Conservation (phyloP, 2,888 invertebrate genomes). For the Blastobasis adustella region DNA sequence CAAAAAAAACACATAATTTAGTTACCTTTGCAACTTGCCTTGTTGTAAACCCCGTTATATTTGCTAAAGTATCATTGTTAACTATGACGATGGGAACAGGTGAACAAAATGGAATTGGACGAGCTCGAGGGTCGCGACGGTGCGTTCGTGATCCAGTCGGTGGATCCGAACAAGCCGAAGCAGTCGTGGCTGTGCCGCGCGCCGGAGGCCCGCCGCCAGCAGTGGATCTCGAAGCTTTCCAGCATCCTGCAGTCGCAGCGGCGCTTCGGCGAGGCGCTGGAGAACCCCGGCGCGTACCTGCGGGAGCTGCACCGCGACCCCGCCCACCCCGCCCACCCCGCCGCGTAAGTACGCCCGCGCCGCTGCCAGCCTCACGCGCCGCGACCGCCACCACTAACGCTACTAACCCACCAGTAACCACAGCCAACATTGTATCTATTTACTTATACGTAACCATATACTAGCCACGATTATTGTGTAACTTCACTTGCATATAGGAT, state of each 20-base stretch:
- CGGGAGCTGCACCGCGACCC: conserved; percentile 49
- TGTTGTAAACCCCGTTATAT: too few species aligned
- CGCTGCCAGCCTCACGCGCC: neutral
- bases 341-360: conserved; percentile 46
- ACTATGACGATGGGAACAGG: conserved; percentile 67
- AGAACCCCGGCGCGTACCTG: conserved; percentile 86
- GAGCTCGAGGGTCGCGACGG: conserved; percentile 60
- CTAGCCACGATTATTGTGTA: too few species aligned
- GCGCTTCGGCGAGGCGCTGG: conserved; percentile 94
- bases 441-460: too few species aligned
- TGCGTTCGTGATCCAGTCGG: conserved; percentile 76
- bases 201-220: conserved; percentile 81
- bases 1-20: too few species aligned
- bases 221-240: conserved; percentile 90
- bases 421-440: too few species aligned
- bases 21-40: too few species aligned
- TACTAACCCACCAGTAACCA: too few species aligned
- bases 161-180: conserved; percentile 85
- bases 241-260: conserved; percentile 94
- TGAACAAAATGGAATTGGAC: conserved; percentile 94
- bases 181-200: conserved; percentile 88
- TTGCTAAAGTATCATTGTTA: too few species aligned
- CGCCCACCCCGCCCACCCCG: conserved; percentile 40
- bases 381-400: neutral
- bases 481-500: too few species aligned